A percentile compares a stretch with the other conserved stretches of the same genome.
phyloP scores from a whole-genome alignment of 35 echinoderm and acorn worm species.

The Diadema setosum region DNA sequence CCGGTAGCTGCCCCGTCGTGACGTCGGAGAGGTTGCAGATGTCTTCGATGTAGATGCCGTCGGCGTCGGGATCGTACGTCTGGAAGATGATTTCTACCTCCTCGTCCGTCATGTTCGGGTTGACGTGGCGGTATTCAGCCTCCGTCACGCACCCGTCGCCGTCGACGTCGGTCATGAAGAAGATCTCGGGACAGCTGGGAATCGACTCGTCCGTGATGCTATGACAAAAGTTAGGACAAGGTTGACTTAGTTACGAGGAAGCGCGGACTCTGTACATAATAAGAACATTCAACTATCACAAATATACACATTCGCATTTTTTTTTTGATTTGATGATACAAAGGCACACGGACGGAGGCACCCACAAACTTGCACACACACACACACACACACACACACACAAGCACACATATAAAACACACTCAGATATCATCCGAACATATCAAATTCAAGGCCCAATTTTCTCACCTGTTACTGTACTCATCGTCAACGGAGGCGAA shows the following conservation, averaged over 20 bases:
- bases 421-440: too few species aligned
- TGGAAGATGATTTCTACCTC: background rate
- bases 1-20: background rate
- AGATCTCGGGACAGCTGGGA: background rate
- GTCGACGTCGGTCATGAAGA: background rate
- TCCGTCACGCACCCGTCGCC: background rate
- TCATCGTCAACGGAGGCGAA: background rate
- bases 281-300: too few species aligned
- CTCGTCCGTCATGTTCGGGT: background rate
- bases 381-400: too few species aligned
- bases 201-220: background rate
- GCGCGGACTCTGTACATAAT: too few species aligned
- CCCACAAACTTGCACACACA: too few species aligned
- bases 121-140: background rate
- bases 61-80: background rate
- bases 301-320: too few species aligned
- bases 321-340: too few species aligned
- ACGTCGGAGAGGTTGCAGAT: background rate
- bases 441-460: too few species aligned
- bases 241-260: too few species aligned
- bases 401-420: too few species aligned
- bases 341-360: too few species aligned
- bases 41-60: background rate
- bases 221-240: background rate
- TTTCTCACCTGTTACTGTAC: background rate